phyloP scores from a whole-genome alignment of 2,888 invertebrate genomes.

The Agrilus cyanescens region DNA sequence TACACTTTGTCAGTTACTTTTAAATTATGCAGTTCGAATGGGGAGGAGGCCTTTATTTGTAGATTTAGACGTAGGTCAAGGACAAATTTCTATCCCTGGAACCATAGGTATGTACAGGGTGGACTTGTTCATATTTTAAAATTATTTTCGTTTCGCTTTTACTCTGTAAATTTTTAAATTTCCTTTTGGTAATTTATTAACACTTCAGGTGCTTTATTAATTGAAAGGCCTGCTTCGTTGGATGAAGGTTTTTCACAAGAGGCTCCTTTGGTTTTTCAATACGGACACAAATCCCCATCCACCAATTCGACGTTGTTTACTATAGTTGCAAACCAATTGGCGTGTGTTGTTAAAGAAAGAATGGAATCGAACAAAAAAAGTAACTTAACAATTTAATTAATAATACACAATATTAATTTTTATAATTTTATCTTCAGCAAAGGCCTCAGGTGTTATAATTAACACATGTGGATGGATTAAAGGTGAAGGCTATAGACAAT shows the following conservation, averaged over 20 bases:
- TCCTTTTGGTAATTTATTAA: conserved; percentile 5
- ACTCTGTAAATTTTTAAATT: neutral
- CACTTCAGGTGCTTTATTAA: conserved; percentile 60
- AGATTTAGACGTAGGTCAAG: conserved; percentile 93
- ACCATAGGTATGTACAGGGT: conserved; percentile 67
- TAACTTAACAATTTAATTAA: conserved; percentile 25
- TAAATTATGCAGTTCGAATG: conserved; percentile 92
- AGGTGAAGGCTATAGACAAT: conserved; percentile 74
- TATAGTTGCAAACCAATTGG: conserved; percentile 69
- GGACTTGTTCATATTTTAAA: too few species aligned
- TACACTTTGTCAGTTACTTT: conserved; percentile 66
- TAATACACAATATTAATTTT: neutral
- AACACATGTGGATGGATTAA: conserved; percentile 99
- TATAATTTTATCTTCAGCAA: conserved; percentile 41
- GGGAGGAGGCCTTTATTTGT: conserved; percentile 82
- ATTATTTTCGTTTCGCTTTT: neutral
- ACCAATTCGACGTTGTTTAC: conserved; percentile 77
- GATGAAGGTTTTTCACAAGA: conserved; percentile 93
- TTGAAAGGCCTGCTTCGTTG: conserved; percentile 86
- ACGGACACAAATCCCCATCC: conserved; percentile 70
- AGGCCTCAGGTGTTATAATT: conserved; percentile 82
- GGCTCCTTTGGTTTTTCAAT: conserved; percentile 88
- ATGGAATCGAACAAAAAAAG: conserved; percentile 81
- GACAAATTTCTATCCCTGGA: conserved; percentile 83
- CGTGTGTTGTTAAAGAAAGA: conserved; percentile 73